phyloP scores from a whole-genome alignment of 2,113 vertebrate genomes.

The Crypturellus undulatus region DNA sequence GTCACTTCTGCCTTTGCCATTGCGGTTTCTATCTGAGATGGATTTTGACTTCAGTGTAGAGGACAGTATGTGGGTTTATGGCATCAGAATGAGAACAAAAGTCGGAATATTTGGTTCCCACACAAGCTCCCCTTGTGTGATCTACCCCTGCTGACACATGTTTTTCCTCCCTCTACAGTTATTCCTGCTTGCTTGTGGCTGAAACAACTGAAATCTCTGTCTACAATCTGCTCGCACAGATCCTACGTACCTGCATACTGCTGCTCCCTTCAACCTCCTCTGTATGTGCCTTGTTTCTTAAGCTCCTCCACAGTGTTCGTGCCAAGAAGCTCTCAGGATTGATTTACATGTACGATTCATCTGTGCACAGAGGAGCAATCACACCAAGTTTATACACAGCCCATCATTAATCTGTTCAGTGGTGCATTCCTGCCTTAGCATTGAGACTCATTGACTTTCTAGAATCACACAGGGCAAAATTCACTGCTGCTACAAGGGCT shows the following conservation, averaged over 20 bases:
- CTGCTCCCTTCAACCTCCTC: conserved; percentile 13
- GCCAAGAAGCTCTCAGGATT: background rate
- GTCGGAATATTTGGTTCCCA: background rate
- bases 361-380: conserved; percentile 40
- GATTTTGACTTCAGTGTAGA: background rate
- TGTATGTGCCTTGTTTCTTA: conserved; percentile 36
- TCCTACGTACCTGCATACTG: background rate
- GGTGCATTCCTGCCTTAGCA: background rate
- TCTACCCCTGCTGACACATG: background rate
- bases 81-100: background rate
- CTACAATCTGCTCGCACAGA: conserved; percentile 7
- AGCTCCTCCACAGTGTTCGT: background rate
- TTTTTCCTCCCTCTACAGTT: background rate
- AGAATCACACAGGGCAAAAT: conserved; percentile 48
- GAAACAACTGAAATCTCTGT: background rate
- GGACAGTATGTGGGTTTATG: background rate
- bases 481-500: background rate
- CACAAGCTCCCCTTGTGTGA: background rate
- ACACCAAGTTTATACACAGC: conserved; percentile 62
- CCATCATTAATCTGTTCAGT: conserved; percentile 58
- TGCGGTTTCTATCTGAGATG: background rate
- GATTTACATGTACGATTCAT: conserved; percentile 44
- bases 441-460: conserved; percentile 55
- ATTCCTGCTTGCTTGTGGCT: background rate
- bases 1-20: background rate